Evolutionary conservation across 2,113 vertebrate species (phyloP).

Genomic region (Salvator merianae): DNA sequence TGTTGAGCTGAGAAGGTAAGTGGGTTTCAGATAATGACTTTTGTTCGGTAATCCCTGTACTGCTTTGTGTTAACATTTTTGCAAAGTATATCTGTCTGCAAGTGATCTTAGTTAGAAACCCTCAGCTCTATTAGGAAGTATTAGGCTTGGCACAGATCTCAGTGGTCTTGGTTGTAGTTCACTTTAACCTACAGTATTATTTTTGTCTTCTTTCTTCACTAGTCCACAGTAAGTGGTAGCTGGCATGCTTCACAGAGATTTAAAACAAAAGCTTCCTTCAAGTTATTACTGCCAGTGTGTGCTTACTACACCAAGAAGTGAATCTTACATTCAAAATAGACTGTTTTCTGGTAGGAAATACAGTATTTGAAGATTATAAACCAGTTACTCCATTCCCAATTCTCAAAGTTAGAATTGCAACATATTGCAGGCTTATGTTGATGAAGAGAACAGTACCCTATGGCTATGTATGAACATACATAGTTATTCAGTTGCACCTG

Average conservation of each 20-base stretch:
- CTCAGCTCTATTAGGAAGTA: not conserved
- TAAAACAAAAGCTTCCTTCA: not conserved
- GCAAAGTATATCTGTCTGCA: not conserved
- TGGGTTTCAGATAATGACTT: not conserved
- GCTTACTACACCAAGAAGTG: not conserved
- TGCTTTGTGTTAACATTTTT: not conserved
- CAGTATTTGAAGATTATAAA: not conserved
- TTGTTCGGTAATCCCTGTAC: not conserved
- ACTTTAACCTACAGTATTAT: not conserved
- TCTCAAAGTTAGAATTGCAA: not conserved
- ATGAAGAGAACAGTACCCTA: not conserved
- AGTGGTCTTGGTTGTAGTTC: not conserved
- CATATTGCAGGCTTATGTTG: too few species aligned
- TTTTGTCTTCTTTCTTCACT: not conserved
- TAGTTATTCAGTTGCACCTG: not conserved
- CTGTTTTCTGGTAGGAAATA: not conserved
- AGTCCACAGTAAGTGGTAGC: not conserved
- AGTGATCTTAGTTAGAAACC: not conserved
- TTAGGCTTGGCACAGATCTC: not conserved
- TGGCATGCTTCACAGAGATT: not conserved
- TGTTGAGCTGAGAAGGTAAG: constrained; percentile 58
- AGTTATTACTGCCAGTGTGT: not conserved
- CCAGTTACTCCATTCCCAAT: not conserved
- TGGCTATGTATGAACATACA: not conserved
- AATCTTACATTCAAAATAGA: too few species aligned